Evolutionary conservation across 2,113 vertebrate genomes (phyloP).

Genomic region (Oryzias javanicus): DNA sequence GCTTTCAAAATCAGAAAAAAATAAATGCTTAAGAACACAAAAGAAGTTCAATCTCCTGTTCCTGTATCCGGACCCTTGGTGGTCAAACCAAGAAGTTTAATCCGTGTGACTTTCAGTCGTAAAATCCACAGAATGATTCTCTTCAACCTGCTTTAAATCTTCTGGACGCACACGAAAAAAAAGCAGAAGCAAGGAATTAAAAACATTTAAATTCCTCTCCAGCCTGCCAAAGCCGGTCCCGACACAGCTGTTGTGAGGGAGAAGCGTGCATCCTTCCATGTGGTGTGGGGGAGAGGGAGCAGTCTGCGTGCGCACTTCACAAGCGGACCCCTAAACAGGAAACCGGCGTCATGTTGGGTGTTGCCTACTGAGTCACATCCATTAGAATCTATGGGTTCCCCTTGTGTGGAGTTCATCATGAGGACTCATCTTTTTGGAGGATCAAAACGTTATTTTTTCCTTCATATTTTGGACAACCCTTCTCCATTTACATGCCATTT

Average conservation of each 20-base stretch:
- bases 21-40: neutral
- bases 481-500: conserved; percentile 19
- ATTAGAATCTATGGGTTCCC: conserved; percentile 25
- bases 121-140: neutral
- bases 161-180: neutral
- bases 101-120: conserved; percentile 22
- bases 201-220: neutral
- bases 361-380: conserved; percentile 7
- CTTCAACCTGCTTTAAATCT: conserved; percentile 1
- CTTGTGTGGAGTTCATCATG: neutral
- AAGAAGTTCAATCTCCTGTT: neutral
- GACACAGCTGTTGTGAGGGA: conserved; percentile 26
- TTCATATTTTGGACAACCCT: conserved; percentile 1
- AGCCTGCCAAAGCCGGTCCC: conserved; percentile 6
- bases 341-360: conserved; percentile 24
- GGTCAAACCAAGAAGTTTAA: conserved; percentile 14
- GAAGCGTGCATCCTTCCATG: conserved; percentile 20
- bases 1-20: no score
- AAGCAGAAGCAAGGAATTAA: neutral
- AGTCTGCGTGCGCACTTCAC: conserved; percentile 12
- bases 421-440: neutral
- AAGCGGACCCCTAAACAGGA: conserved; percentile 38
- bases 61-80: neutral
- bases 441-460: neutral
- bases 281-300: conserved; percentile 21